Percentiles rank a stretch among this genome's conserved stretches.
Conservation (phyloP, 92 coral and sea anemone species). For the Heliopora coerulea region DNA sequence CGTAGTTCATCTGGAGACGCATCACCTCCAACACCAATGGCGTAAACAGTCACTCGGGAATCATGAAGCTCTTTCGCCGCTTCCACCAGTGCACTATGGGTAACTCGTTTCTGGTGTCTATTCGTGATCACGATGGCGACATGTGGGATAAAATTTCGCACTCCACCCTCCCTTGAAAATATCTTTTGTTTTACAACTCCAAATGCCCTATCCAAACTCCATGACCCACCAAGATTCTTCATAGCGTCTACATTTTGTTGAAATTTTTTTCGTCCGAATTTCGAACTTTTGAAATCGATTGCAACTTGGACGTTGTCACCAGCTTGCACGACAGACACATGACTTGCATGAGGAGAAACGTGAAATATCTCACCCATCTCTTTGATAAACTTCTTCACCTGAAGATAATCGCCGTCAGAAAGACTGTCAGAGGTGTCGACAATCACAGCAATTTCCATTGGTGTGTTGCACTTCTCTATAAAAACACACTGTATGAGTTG, state of each 20-base stretch:
- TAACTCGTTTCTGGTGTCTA: background rate
- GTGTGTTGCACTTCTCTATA: conserved; percentile 27
- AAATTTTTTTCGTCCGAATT: background rate
- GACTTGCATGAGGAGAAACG: conserved; percentile 17
- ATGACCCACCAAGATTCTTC: conserved; percentile 5
- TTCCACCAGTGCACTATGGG: background rate
- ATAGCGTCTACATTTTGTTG: background rate
- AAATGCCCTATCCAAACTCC: conserved; percentile 20
- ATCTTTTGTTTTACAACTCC: background rate
- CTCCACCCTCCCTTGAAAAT: conserved; percentile 2
- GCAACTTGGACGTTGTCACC: background rate
- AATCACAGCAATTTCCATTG: conserved; percentile 24
- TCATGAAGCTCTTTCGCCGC: conserved; percentile 17
- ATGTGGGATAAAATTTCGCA: conserved; percentile 7
- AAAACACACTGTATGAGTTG: no score
- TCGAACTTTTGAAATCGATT: background rate
- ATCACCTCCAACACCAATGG: conserved; percentile 20
- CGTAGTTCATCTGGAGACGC: conserved; percentile 12
- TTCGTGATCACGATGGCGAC: conserved; percentile 10
- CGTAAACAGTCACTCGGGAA: background rate
- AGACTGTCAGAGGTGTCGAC: conserved; percentile 22
- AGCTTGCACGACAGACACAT: conserved; percentile 21
- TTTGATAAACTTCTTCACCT: conserved; percentile 10
- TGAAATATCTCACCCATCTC: background rate
- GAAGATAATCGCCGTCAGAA: conserved; percentile 14